Base-by-base conservation (phyloP, 2,888 invertebrate genomes). In the Gymnoscelis rufifasciata region DNA sequence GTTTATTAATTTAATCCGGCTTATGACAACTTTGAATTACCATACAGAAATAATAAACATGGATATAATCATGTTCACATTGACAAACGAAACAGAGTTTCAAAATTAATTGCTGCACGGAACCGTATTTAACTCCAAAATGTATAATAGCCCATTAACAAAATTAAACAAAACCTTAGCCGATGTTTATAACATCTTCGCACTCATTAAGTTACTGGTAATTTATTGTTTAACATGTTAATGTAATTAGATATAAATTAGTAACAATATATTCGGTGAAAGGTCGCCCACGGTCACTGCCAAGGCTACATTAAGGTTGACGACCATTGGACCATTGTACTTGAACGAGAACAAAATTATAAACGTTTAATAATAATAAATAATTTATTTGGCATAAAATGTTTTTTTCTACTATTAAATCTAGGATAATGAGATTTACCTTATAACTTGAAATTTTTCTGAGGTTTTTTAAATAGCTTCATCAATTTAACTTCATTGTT, bases 231-330 rank as follows among this genome's bases (percentile, higher is more conserved):
- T 53, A 57, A 71, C 64, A 66, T 47, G 57, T 51, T 51, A 47
- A 60, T 43, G 60, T 71, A 73, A 74, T 75, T 74, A 70, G 64
- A 58, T 54, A 73, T 76, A 76, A 72, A 76, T 76, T 74, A 60
- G 77, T 76, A 74, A 75, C 62, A 56, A 76, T 66, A 74, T 19
- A 19, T 19, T 69, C 62, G 47, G 51, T 58, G 47, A 15, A 30
- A 43, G 51, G 56, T 45, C 57, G 58, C 51, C 51, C 45, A 54
- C 49, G 52, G 56, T 63, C 55, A 43, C 47, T 23, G n/a, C 13
- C 13, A 44, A 43, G 50, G 12, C 55, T 38, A n/a, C 7, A 38
- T 19, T 19, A 5, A 24, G 38, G 19, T 10, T 10, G 7, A 5
- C 15, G 19, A 14, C 33, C 10, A 31, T n/a, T 15, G 5, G 14